Conservation (phyloP, 2,113 vertebrate genomes). For the Cisticola juncidis region DNA sequence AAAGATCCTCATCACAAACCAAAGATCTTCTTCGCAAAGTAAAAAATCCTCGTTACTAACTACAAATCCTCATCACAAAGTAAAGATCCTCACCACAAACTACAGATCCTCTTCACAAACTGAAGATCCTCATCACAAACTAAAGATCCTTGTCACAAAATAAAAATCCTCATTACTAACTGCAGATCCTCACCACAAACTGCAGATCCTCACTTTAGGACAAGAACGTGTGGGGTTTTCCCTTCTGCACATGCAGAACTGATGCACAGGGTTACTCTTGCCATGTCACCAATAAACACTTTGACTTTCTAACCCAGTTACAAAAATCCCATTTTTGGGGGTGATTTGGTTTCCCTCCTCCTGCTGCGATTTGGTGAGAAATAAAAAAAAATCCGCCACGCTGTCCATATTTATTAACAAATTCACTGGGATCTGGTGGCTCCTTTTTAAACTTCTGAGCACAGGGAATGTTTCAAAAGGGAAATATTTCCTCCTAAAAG, state of each 20-base stretch:
- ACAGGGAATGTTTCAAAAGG: neutral
- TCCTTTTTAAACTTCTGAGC: neutral
- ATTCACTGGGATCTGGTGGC: neutral
- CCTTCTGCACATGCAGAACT: neutral
- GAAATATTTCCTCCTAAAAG: neutral
- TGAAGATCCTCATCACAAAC: too few species aligned
- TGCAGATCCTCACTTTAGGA: neutral
- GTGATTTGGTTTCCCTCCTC: neutral
- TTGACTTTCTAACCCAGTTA: neutral
- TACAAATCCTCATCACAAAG: fast-evolving
- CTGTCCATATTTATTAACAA: neutral
- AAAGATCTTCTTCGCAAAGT: fast-evolving
- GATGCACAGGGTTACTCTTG: neutral
- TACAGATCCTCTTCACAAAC: too few species aligned
- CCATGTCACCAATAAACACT: neutral
- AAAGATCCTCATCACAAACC: fast-evolving
- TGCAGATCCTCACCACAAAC: fast-evolving
- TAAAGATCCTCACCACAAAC: neutral
- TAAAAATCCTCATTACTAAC: neutral
- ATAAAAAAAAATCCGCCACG: fast-evolving
- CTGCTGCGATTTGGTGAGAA: neutral
- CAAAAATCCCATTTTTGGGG: neutral
- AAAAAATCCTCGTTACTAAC: too few species aligned
- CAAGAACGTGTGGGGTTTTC: neutral
- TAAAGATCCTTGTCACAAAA: fast-evolving